Conservation (phyloP, 1,140 invertebrate species). For the Tigriopus japonicus region DNA sequence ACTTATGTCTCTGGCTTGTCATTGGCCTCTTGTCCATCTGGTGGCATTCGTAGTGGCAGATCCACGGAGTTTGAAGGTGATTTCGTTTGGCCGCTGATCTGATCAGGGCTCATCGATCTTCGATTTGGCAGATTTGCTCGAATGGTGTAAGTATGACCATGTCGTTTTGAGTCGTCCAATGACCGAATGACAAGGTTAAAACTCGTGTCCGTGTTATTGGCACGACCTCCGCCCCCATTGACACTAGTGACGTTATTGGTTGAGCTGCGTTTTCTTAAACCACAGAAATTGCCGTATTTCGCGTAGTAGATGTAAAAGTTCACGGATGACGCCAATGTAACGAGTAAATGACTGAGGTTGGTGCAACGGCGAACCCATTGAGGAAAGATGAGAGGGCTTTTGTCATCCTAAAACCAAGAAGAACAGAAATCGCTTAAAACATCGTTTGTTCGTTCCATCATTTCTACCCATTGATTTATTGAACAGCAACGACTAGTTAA, state of each 20-base stretch:
- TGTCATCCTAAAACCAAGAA: background rate
- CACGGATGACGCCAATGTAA: background rate
- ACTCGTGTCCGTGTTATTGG: background rate
- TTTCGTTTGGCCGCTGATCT: no score
- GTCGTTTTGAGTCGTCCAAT: background rate
- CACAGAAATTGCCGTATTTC: background rate
- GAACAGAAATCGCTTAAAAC: no score
- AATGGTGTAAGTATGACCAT: background rate
- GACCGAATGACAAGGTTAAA: background rate
- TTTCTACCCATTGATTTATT: no score
- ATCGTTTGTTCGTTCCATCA: no score
- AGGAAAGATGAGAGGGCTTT: background rate
- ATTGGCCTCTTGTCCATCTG: no score
- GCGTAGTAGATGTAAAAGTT: background rate
- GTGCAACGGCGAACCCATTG: background rate
- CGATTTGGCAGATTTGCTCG: background rate
- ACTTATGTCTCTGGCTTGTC: no score
- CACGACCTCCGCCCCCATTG: background rate
- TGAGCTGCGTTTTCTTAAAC: no score
- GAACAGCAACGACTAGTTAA: no score
- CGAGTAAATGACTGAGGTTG: background rate
- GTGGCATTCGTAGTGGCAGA: no score
- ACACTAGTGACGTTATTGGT: background rate
- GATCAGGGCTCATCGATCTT: background rate
- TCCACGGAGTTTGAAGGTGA: no score